Conservation (phyloP, 2,888 invertebrate genomes). For the Caenorhabditis sp. region DNA sequence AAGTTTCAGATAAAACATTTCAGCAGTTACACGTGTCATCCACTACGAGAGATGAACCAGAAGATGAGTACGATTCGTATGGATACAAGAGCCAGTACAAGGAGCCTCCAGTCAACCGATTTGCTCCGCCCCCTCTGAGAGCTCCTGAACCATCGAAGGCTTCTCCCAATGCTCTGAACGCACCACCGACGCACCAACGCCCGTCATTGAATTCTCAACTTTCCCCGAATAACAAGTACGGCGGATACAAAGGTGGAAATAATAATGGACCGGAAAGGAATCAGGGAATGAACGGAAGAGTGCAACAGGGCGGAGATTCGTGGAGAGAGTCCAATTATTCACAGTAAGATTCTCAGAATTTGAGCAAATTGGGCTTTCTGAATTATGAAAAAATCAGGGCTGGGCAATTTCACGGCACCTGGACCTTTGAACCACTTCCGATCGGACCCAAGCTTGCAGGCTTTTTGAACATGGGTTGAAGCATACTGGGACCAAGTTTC, state of each 20-base stretch:
- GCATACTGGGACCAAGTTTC: too few species aligned
- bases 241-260: slow-evolving; percentile 14
- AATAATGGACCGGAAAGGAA: background rate
- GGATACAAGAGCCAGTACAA: slow-evolving; percentile 16
- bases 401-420: too few species aligned
- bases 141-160: background rate
- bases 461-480: too few species aligned
- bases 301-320: slow-evolving; percentile 23
- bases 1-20: too few species aligned
- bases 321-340: slow-evolving; percentile 28
- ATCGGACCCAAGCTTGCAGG: too few species aligned
- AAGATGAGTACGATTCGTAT: too few species aligned
- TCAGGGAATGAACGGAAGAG: background rate
- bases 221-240: background rate
- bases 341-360: slow-evolving; percentile 6
- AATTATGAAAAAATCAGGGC: too few species aligned
- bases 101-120: background rate
- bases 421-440: too few species aligned
- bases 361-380: background rate
- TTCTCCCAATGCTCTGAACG: background rate
- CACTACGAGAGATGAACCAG: slow-evolving; percentile 1
- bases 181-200: background rate
- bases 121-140: background rate
- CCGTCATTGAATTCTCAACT: too few species aligned
- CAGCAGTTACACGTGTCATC: too few species aligned